Evolutionary conservation across 2,113 vertebrate genomes (phyloP), one percentile per base, ranked within the genome.

Genomic region (Pterocles orientalis): DNA sequence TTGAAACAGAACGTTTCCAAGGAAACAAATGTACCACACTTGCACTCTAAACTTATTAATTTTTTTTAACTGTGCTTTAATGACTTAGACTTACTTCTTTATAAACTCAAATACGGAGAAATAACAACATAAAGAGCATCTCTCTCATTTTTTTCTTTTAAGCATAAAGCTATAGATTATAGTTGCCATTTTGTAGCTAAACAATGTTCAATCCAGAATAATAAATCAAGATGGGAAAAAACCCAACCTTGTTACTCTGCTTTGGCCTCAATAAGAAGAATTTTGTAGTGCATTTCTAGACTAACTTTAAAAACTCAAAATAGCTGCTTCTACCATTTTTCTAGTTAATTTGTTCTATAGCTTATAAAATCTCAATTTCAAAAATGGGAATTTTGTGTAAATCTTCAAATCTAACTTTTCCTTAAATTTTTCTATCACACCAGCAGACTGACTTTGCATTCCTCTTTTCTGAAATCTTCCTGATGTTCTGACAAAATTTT

Each of bases 1-100:
- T 89, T 97, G 97, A 91, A 96, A 92, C 41, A 90, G 87, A 94
- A 96, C 41, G 98, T 98, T 98, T 91, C 98, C 98, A 97, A 97
- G 97, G 98, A 97, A 97, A 98, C 97, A 96, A 96, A 97, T 69
- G 85, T 66, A 94, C 81, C 96, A 72, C 87, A 95, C 91, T 92
- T 94, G 91, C 62, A 95, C 86, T 96, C 96, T 95, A 91, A 95
- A 96, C 97, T 96, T 94, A 97, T 97, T 98, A 96, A 88, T 95
- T 97, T 97, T 95, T 79, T 85, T 91, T 94, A 97, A 95, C 93
- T 83, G 25, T 62, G 87, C 79, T 87, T 95, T 98, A 98, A 97
- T 96, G 94, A 94, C 64, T 91, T 78, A 29, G 43, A 51, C 64
- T 86, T 94, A 73, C 70, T 88, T 88, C 83, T 82, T 88, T 86